phyloP scores from a whole-genome alignment of 2,888 invertebrate species.

The Portevinia maculata region DNA sequence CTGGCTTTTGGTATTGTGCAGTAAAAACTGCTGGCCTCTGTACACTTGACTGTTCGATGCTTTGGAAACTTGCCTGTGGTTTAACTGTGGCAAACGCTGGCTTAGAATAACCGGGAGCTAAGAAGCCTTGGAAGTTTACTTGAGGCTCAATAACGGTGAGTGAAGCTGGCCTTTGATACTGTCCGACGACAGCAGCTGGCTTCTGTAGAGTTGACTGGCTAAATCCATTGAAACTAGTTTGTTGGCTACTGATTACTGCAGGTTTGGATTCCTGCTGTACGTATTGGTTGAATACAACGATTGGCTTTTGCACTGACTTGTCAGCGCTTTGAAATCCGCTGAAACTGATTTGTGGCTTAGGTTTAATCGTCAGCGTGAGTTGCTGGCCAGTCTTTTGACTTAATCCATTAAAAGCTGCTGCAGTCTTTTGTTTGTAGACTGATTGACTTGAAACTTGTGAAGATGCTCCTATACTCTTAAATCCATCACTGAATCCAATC shows the following conservation, averaged over 20 bases:
- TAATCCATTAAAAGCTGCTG: slow-evolving; percentile 15
- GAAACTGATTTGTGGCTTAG: slow-evolving; percentile 11
- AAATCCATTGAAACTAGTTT: slow-evolving; percentile 1
- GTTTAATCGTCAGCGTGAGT: neutral
- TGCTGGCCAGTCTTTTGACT: slow-evolving; percentile 12
- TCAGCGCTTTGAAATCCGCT: slow-evolving; percentile 5
- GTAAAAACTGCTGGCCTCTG: neutral
- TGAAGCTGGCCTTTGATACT: neutral
- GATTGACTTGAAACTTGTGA: slow-evolving; percentile 22
- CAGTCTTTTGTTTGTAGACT: slow-evolving; percentile 15
- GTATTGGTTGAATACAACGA: no score
- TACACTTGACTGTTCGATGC: neutral
- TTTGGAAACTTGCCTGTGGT: neutral
- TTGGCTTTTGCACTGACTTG: neutral
- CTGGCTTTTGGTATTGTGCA: neutral
- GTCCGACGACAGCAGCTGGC: neutral
- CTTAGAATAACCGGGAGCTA: neutral
- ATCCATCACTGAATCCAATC: slow-evolving; percentile 40
- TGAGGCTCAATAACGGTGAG: neutral
- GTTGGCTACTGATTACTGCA: neutral
- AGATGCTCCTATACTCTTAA: slow-evolving; percentile 2
- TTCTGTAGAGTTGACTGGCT: neutral
- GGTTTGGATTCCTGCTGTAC: no score
- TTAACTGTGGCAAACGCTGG: neutral
- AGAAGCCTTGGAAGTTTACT: neutral